A percentile compares a stretch with the other conserved stretches of the same genome.
Conservation (phyloP, 2,888 invertebrate genomes). For the Perithous albicinctus region DNA sequence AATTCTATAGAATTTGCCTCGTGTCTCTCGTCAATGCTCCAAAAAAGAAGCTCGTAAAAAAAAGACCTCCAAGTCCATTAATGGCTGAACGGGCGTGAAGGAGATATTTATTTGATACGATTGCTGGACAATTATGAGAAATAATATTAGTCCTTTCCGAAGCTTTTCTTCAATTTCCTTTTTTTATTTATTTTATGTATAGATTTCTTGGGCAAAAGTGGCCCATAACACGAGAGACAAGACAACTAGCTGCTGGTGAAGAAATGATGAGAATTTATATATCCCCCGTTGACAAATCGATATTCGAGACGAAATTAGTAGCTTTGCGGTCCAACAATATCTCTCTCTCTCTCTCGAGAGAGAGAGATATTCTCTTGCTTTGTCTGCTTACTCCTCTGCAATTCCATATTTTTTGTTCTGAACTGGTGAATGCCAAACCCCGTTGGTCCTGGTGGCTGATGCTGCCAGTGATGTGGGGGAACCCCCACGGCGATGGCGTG, state of each 20-base stretch:
- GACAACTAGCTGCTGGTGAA: background rate
- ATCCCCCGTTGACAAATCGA: slow-evolving; percentile 76
- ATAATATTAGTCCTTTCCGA: slow-evolving; percentile 24
- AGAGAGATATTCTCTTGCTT: no score
- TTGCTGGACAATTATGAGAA: slow-evolving; percentile 4
- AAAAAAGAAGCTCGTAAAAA: background rate
- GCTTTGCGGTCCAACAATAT: slow-evolving; percentile 81
- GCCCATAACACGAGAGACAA: slow-evolving; percentile 55
- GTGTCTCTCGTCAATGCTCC: slow-evolving; percentile 27
- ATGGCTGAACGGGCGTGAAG: slow-evolving; percentile 29
- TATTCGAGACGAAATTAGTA: slow-evolving; percentile 81
- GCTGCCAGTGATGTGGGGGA: slow-evolving; percentile 70
- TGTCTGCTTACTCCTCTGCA: slow-evolving; percentile 11
- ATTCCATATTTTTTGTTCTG: slow-evolving; percentile 55
- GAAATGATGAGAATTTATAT: slow-evolving; percentile 25
- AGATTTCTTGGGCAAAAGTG: slow-evolving; percentile 34
- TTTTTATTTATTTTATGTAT: background rate
- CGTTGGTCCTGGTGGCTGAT: slow-evolving; percentile 60
- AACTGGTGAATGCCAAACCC: slow-evolving; percentile 48
- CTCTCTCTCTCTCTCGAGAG: no score
- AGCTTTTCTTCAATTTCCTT: background rate
- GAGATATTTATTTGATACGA: background rate
- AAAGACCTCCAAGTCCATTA: background rate
- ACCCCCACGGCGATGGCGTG: slow-evolving; percentile 80
- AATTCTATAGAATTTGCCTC: slow-evolving; percentile 16